Base-by-base conservation (phyloP, 2,113 vertebrate genomes). In the Centropus unirufus region DNA sequence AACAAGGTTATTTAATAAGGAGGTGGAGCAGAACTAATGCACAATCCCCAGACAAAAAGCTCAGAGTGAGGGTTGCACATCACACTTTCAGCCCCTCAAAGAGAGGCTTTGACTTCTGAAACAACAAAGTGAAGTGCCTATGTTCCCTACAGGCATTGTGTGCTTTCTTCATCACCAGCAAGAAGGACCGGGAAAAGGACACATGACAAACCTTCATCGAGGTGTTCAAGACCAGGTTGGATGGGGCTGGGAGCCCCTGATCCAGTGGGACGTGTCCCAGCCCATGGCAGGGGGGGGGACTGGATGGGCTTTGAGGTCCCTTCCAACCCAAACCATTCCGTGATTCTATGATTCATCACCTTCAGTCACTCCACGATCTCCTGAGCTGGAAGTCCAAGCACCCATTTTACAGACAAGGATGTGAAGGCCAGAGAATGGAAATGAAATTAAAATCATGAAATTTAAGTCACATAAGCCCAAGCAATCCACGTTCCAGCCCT, bases 151-250 rank as follows among this genome's bases (percentile, higher is more conserved):
- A 51, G 44, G 32, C 13, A 8, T 3, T 5, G 8, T 32, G 14
- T 0, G 1, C 12, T 27, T 9, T 34, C 59, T n/a, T 22, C 51
- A 44, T 15, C 29, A 30, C 14, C 54, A 30, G 72, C 26, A 42
- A n/a, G 21, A 1, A 47, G 22, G 29, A 59, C 51, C 19, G 20
- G 0, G 2, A 18, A 62, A 29, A 22, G 20, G 29, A 17, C 39
- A 20, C 0, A 2, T 0, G 0, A 32, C 26, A 12, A 55, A 32
- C 11, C 42, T 62, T 21, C 34, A 4, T 21, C 19, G 17, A 47
- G 46, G 46, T 47, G 46, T 47, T 19, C 46, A 47, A 47, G 47
- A 19, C 47, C 47, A 21, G 47, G 47, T 47, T 47, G 47, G 20
- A 47, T 47, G 47, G 47, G 47, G 47, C 47, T 47, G 21, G 19